A percentile compares a stretch with the other conserved stretches of the same genome.
Evolutionary conservation across 2,888 invertebrate species (phyloP).

Genomic region (Euplexia lucipara): DNA sequence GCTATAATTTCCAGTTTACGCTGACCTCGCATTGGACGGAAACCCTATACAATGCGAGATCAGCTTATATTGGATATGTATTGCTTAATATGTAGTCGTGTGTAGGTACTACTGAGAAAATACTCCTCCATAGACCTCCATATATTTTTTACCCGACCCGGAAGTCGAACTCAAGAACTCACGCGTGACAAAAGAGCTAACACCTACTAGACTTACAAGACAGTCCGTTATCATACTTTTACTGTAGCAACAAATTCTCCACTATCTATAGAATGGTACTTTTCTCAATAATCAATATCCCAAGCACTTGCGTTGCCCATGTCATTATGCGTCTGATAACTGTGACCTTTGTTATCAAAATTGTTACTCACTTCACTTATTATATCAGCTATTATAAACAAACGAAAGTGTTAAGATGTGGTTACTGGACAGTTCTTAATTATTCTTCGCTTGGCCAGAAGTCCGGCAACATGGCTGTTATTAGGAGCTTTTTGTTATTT

Average conservation of each 20-base stretch:
- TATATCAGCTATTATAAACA: slow-evolving; percentile 47
- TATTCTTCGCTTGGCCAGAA: slow-evolving; percentile 18
- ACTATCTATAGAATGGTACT: not conserved
- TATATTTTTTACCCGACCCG: too few species aligned
- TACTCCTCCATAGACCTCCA: too few species aligned
- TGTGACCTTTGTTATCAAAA: slow-evolving; percentile 72
- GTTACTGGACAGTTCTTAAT: slow-evolving; percentile 26
- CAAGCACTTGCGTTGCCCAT: slow-evolving; percentile 2
- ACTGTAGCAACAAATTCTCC: not conserved
- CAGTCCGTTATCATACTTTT: not conserved
- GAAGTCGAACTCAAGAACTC: too few species aligned
- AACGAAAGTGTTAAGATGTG: slow-evolving; percentile 48
- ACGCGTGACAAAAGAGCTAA: too few species aligned
- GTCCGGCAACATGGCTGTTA: slow-evolving; percentile 38
- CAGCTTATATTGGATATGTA: too few species aligned
- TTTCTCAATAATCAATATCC: slow-evolving; percentile 19
- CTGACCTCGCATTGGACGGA: too few species aligned
- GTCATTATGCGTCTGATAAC: slow-evolving; percentile 64
- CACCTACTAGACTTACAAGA: too few species aligned
- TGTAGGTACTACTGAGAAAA: too few species aligned
- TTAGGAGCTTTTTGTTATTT: slow-evolving; percentile 36
- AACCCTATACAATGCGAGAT: too few species aligned
- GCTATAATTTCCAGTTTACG: too few species aligned
- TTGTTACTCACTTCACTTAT: slow-evolving; percentile 58
- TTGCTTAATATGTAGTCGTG: too few species aligned